phyloP scores from a whole-genome alignment of 1,140 invertebrate genomes.

The Lepidurus packardi region DNA sequence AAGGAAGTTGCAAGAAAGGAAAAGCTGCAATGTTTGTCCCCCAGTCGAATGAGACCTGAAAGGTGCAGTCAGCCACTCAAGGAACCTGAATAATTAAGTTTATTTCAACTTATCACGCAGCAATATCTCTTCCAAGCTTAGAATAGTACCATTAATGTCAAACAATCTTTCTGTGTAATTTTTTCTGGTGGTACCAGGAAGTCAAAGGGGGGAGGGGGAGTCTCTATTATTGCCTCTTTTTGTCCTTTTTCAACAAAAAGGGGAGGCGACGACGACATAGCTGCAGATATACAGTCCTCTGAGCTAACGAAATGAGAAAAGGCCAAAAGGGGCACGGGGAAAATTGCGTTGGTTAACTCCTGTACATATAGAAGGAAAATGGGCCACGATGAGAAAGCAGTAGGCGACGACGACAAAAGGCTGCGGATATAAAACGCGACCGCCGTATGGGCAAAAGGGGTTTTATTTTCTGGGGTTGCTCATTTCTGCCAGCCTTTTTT shows the following conservation, averaged over 20 bases:
- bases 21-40: neutral
- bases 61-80: too few species aligned
- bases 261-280: neutral
- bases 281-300: neutral
- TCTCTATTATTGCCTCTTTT: too few species aligned
- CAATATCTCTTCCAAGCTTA: too few species aligned
- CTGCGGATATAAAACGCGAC: neutral
- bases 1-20: neutral
- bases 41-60: neutral
- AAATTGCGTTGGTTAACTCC: conserved; percentile 15
- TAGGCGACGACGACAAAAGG: conserved; percentile 18
- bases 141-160: too few species aligned
- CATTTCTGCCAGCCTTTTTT: neutral
- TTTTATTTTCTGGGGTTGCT: neutral
- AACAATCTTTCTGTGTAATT: too few species aligned
- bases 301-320: neutral
- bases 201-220: too few species aligned
- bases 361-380: neutral
- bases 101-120: too few species aligned
- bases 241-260: neutral
- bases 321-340: neutral
- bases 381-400: neutral
- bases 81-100: too few species aligned
- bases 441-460: neutral
- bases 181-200: too few species aligned